Conservation (phyloP, 2,888 invertebrate species). For the Caenorhabditis drosophilae region DNA sequence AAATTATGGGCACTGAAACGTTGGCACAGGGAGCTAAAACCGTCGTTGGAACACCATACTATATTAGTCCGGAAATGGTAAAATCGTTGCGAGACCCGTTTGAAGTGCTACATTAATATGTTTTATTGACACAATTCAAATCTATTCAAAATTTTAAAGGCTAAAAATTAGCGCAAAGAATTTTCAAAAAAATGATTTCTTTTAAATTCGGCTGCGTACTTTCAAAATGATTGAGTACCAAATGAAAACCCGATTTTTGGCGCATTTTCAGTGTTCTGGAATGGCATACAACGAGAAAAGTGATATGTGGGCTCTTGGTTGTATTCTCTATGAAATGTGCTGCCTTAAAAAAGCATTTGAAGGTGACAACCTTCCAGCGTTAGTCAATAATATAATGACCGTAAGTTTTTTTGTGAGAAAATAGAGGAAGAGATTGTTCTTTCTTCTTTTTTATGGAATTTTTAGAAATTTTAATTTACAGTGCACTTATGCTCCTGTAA, state of each 20-base stretch:
- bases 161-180: too few relatives aligned
- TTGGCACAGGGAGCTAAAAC: slow-evolving; percentile 70
- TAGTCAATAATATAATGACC: slow-evolving; percentile 79
- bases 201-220: too few relatives aligned
- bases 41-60: slow-evolving; percentile 73
- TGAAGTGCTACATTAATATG: not conserved
- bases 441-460: not conserved
- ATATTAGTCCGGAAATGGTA: slow-evolving; percentile 72
- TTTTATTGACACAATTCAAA: too few relatives aligned
- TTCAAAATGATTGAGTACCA: too few relatives aligned
- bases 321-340: slow-evolving; percentile 80
- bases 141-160: too few relatives aligned
- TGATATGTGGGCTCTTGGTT: slow-evolving; percentile 80
- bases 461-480: slow-evolving; percentile 67
- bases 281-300: slow-evolving; percentile 80
- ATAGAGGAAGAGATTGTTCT: not conserved
- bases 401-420: slow-evolving; percentile 10
- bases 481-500: slow-evolving; percentile 78
- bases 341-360: slow-evolving; percentile 79
- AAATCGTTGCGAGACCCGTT: too few relatives aligned
- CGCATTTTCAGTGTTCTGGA: slow-evolving; percentile 78
- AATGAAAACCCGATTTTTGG: too few relatives aligned
- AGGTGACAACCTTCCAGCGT: slow-evolving; percentile 78
- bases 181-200: too few relatives aligned
- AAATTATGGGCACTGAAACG: slow-evolving; percentile 77